Conservation (phyloP, 2,888 invertebrate species). For the Acronicta alni region DNA sequence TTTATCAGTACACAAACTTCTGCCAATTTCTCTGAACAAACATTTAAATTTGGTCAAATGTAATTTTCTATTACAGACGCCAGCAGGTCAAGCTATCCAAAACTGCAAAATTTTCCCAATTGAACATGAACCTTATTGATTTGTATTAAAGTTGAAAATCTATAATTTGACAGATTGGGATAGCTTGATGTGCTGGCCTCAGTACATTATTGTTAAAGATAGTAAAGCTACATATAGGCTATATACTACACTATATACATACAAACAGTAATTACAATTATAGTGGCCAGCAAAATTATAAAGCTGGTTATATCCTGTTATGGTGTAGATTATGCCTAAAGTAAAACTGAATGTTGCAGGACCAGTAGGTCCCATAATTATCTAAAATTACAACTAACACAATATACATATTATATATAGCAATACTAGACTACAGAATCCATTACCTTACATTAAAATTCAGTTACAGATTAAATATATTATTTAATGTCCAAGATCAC, state of each 20-base stretch:
- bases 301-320: neutral
- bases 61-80: too few relatives aligned
- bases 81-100: too few relatives aligned
- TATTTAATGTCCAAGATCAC: conserved; percentile 60
- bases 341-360: conserved; percentile 10
- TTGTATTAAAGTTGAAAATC: too few relatives aligned
- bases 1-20: too few relatives aligned
- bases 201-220: conserved; percentile 1
- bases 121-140: too few relatives aligned
- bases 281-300: neutral
- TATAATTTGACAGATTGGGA: too few relatives aligned
- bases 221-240: conserved; percentile 6
- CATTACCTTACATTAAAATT: conserved; percentile 38
- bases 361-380: conserved; percentile 11
- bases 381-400: conserved; percentile 34
- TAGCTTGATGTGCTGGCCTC: neutral
- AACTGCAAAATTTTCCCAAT: too few relatives aligned
- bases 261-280: neutral
- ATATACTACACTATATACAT: conserved; percentile 1
- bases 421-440: conserved; percentile 38
- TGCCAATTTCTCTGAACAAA: too few relatives aligned
- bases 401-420: conserved; percentile 51
- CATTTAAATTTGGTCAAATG: too few relatives aligned
- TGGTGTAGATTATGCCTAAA: neutral
- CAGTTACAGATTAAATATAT: conserved; percentile 41